These are phyloP conservation scores for Tupaia chinensis DNA, from an alignment of 2,113 vertebrate genomes.

Conservation along the genomic window DNA sequence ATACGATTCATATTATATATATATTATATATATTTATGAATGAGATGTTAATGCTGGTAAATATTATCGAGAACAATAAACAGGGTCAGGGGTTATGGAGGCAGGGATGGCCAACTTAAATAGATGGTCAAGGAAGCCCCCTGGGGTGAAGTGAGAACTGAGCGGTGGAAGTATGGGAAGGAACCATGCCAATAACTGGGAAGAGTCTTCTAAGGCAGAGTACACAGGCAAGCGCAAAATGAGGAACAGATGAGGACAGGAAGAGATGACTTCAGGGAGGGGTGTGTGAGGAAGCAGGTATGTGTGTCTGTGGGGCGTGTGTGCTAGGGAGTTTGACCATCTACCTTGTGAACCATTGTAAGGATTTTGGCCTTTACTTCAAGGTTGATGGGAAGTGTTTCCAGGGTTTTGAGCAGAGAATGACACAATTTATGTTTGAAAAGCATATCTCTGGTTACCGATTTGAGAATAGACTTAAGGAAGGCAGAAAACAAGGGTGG, in stretches of 20 bases:
- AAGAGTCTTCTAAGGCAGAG: not conserved
- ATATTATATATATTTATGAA: not conserved
- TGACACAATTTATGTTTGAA: not conserved
- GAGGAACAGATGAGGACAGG: not conserved
- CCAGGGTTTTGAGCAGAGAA: not conserved
- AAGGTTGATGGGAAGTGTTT: not conserved
- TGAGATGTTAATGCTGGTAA: not conserved
- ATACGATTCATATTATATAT: too few relatives aligned
- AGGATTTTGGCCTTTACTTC: not conserved
- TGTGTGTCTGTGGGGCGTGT: not conserved
- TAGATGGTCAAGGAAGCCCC: not conserved
- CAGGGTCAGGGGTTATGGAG: not conserved
- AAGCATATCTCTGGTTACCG: not conserved
- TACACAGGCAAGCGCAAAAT: rapidly evolving
- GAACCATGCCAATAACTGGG: not conserved
- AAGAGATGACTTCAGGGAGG: not conserved
- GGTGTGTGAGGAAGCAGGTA: rapidly evolving
- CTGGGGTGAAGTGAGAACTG: not conserved
- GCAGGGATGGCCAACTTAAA: not conserved
- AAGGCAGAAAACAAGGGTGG: not conserved
- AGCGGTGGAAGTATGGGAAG: not conserved
- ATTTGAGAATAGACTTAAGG: not conserved
- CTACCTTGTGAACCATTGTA: not conserved
- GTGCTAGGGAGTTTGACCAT: not conserved
- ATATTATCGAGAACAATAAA: not conserved